Evolutionary conservation across 2,797 vertebrate species (phyloP).

Genomic region (Alosa sapidissima): DNA sequence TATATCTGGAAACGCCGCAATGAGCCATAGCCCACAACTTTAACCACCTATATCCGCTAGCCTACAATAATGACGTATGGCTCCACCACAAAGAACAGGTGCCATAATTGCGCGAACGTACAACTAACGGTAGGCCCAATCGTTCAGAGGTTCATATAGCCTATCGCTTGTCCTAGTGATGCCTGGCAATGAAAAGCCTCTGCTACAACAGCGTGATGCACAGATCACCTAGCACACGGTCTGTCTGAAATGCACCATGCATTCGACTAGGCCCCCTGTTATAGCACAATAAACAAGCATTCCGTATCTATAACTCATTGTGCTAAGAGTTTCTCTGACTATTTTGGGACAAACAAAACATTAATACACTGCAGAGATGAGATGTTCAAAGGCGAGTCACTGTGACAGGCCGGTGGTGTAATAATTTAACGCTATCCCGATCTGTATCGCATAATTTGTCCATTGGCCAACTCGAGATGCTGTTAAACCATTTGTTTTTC

Average conservation of each 20-base stretch:
- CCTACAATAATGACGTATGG: not conserved
- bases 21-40: slow-evolving; percentile 9
- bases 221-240: not conserved
- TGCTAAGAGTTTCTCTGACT: not conserved
- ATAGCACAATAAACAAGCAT: not conserved
- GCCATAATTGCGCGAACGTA: slow-evolving; percentile 19
- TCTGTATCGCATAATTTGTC: slow-evolving; percentile 20
- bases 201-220: slow-evolving; percentile 6
- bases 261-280: not conserved
- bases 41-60: slow-evolving; percentile 3
- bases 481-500: not conserved
- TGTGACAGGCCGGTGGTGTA: slow-evolving; percentile 41
- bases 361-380: not conserved
- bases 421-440: slow-evolving; percentile 34
- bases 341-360: not conserved
- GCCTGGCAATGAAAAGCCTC: slow-evolving; percentile 1
- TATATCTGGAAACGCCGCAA: slow-evolving; percentile 13
- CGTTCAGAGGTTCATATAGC: not conserved
- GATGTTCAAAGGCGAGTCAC: slow-evolving; percentile 47
- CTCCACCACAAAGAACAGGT: slow-evolving; percentile 22
- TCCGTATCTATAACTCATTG: not conserved
- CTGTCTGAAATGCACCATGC: not conserved
- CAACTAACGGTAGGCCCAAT: slow-evolving; percentile 16
- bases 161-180: not conserved
- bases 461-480: not conserved